Evolutionary conservation across 2,113 vertebrate genomes (phyloP).

Genomic region (Chrysochloris asiatica): DNA sequence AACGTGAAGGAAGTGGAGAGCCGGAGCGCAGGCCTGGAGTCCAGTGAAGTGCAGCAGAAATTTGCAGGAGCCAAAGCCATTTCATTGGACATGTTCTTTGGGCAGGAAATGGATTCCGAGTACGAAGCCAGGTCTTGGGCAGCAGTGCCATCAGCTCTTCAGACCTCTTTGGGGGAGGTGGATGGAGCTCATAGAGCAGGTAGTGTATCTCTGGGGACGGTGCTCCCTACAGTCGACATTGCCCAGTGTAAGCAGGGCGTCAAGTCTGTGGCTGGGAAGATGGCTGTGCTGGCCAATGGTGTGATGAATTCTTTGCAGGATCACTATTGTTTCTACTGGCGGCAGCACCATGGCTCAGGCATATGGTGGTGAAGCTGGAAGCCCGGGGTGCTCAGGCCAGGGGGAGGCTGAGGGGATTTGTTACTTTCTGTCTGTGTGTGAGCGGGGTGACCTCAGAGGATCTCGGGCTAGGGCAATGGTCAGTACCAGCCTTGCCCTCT

Average conservation of each 20-base stretch:
- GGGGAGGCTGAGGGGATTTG: slow-evolving; percentile 44
- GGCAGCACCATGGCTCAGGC: slow-evolving; percentile 37
- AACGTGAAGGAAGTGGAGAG: slow-evolving; percentile 91
- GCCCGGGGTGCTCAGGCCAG: neutral
- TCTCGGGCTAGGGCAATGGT: neutral
- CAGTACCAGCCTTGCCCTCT: slow-evolving; percentile 10
- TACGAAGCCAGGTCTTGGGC: slow-evolving; percentile 94
- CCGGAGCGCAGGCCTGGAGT: slow-evolving; percentile 85
- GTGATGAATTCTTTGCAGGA: slow-evolving; percentile 99
- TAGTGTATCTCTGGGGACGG: slow-evolving; percentile 89
- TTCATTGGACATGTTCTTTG: slow-evolving; percentile 99
- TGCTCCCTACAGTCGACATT: slow-evolving; percentile 95
- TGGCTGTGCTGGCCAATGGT: slow-evolving; percentile 97
- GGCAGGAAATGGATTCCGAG: slow-evolving; percentile 93
- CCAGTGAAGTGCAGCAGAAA: slow-evolving; percentile 95
- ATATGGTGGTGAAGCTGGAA: neutral
- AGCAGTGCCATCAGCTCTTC: slow-evolving; percentile 97
- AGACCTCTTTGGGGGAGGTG: slow-evolving; percentile 95
- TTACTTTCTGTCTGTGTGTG: slow-evolving; percentile 47
- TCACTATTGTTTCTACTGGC: slow-evolving; percentile 95
- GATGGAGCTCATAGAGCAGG: slow-evolving; percentile 86
- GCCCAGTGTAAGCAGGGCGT: slow-evolving; percentile 99
- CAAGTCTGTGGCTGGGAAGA: slow-evolving; percentile 97
- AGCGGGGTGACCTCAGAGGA: slow-evolving; percentile 48
- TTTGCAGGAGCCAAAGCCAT: slow-evolving; percentile 98